phyloP scores from a whole-genome alignment of 2,113 vertebrate species.

The Chloroceryle aenea region DNA sequence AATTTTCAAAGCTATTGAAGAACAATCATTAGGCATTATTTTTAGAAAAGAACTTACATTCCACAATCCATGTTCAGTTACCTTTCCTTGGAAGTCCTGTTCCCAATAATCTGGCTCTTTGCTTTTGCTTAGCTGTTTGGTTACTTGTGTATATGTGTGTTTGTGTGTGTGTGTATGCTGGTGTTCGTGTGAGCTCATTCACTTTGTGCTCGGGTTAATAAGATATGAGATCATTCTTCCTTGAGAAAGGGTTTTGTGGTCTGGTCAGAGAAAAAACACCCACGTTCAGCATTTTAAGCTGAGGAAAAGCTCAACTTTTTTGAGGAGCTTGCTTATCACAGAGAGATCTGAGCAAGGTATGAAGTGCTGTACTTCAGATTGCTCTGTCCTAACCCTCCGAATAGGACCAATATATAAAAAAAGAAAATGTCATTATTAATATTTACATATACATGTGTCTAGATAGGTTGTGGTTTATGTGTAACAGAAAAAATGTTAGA shows the following conservation, averaged over 20 bases:
- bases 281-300: constrained; percentile 30
- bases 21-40: background rate
- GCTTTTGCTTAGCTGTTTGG: background rate
- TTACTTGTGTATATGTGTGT: background rate
- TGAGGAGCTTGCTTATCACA: background rate
- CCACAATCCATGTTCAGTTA: background rate
- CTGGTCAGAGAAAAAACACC: background rate
- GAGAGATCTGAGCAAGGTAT: background rate
- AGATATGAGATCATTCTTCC: constrained; percentile 58
- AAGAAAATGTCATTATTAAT: background rate
- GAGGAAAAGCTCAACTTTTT: background rate
- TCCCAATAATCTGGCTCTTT: background rate
- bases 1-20: background rate
- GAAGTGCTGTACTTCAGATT: background rate
- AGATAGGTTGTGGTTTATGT: background rate
- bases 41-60: background rate
- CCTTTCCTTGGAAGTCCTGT: background rate
- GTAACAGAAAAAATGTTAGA: background rate
- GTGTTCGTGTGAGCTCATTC: constrained; percentile 8
- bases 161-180: background rate
- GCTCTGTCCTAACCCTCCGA: background rate
- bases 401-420: background rate
- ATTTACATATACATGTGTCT: accelerated
- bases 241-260: constrained; percentile 65
- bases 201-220: constrained; percentile 3